phyloP scores from a whole-genome alignment of 2,113 vertebrate genomes.

The Nesoenas mayeri region DNA sequence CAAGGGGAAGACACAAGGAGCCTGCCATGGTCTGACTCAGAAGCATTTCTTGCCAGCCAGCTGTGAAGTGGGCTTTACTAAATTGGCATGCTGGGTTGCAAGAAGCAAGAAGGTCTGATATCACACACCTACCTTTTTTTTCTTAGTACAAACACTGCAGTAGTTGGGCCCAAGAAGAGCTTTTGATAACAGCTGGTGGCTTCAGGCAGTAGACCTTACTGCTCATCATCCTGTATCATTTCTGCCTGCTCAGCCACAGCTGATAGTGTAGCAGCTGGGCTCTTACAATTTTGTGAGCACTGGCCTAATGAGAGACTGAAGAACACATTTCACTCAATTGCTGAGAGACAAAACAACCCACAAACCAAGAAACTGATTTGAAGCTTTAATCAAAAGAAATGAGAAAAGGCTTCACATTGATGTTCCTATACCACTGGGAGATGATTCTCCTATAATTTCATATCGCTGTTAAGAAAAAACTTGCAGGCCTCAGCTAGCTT shows the following conservation, averaged over 20 bases:
- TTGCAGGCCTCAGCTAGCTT: not conserved
- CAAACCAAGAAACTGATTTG: conserved; percentile 42
- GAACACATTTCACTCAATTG: conserved; percentile 13
- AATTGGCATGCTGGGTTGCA: not conserved
- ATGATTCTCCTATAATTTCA: conserved; percentile 1
- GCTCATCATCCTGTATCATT: not conserved
- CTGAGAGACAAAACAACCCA: conserved; percentile 32
- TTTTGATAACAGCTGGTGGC: not conserved
- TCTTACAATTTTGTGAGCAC: not conserved
- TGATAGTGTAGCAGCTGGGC: not conserved
- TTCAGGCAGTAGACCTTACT: not conserved
- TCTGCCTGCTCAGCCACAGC: not conserved
- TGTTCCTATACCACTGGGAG: not conserved
- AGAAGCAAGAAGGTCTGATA: not conserved
- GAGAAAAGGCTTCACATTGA: conserved; percentile 32
- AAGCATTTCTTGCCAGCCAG: not conserved
- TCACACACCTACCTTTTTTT: not conserved
- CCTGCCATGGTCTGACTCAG: not conserved
- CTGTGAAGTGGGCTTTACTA: not conserved
- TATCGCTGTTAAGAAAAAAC: not conserved
- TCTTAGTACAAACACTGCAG: not conserved
- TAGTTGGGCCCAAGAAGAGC: not conserved
- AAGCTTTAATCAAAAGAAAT: conserved; percentile 63
- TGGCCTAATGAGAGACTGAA: conserved; percentile 24
- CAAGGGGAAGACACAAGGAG: not conserved